Percentiles rank a stretch among this genome's conserved stretches.
Conservation (phyloP, 1,140 invertebrate species). For the Lordiphosa clarofinis region DNA sequence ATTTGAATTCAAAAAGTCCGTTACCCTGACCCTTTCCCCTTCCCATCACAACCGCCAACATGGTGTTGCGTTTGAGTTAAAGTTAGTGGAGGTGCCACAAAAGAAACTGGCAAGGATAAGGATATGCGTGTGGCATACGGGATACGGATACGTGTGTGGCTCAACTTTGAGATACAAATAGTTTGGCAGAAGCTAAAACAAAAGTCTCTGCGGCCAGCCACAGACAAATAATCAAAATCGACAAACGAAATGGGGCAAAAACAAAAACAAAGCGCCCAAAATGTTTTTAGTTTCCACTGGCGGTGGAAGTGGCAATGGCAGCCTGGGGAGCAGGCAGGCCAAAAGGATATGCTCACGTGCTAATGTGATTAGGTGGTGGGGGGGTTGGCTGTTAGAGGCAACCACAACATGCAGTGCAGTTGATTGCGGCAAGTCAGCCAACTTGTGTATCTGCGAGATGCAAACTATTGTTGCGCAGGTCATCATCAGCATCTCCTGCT, state of each 20-base stretch:
- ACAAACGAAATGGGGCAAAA: constrained; percentile 75
- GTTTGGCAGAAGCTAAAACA: constrained; percentile 49
- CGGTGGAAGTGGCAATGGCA: constrained; percentile 28
- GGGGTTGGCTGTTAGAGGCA: constrained; percentile 39
- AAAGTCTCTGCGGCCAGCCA: constrained; percentile 53
- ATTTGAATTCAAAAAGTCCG: constrained; percentile 10
- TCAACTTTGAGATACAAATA: constrained; percentile 71
- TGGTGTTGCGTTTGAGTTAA: constrained; percentile 48
- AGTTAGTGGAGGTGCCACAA: constrained; percentile 42
- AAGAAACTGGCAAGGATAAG: constrained; percentile 40
- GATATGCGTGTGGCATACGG: constrained; percentile 31
- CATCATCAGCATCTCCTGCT: constrained; percentile 43
- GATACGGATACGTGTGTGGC: constrained; percentile 38
- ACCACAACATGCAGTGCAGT: constrained; percentile 75
- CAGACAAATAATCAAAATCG: constrained; percentile 78
- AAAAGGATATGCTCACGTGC: constrained; percentile 75
- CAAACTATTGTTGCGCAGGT: constrained; percentile 73
- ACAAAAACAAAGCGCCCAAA: constrained; percentile 72
- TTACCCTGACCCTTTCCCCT: neutral
- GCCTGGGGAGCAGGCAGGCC: constrained; percentile 45
- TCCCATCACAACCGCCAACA: neutral
- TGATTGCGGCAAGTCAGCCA: constrained; percentile 67
- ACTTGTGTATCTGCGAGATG: constrained; percentile 56
- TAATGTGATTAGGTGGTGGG: constrained; percentile 64
- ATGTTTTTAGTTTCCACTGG: constrained; percentile 63